A percentile compares a stretch with the other conserved stretches of the same genome.
phyloP scores from a whole-genome alignment of 2,113 vertebrate species.

The Stigmatopora nigra region DNA sequence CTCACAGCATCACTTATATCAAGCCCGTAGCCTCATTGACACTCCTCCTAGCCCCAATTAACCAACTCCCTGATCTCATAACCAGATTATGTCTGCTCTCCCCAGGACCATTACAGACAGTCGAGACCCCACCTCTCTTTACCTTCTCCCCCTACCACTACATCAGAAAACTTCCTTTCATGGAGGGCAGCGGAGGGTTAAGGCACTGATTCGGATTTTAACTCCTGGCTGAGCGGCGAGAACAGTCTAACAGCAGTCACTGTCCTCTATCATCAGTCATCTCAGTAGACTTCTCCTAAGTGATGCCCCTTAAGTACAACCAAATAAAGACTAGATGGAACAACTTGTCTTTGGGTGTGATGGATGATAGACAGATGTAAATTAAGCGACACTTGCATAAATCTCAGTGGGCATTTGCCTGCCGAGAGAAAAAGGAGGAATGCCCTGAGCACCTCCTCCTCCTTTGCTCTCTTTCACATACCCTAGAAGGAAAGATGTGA shows the following conservation, averaged over 20 bases:
- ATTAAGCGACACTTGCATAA: slow-evolving; percentile 38
- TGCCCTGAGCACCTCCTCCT: slow-evolving; percentile 43
- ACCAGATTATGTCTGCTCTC: slow-evolving; percentile 45
- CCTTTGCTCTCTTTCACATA: slow-evolving; percentile 51
- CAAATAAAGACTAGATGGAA: slow-evolving; percentile 13
- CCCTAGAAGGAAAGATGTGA: slow-evolving; percentile 70
- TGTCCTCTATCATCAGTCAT: slow-evolving; percentile 14
- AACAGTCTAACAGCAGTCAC: slow-evolving; percentile 8
- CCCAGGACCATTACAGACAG: slow-evolving; percentile 32
- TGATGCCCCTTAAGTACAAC: slow-evolving; percentile 3
- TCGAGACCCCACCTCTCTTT: slow-evolving; percentile 19
- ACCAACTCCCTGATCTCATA: slow-evolving; percentile 46
- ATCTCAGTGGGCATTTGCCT: slow-evolving; percentile 31
- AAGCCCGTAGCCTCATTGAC: slow-evolving; percentile 14
- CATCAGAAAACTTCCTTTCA: slow-evolving; percentile 39
- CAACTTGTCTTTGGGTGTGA: slow-evolving; percentile 14
- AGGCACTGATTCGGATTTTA: slow-evolving; percentile 23
- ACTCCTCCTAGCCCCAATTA: slow-evolving; percentile 44
- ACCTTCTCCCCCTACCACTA: slow-evolving; percentile 15
- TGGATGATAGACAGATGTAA: slow-evolving; percentile 48
- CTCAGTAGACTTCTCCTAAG: not conserved
- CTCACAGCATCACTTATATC: slow-evolving; percentile 32
- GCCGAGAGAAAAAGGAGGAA: slow-evolving; percentile 43
- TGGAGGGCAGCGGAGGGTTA: slow-evolving; percentile 25
- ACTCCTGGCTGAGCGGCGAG: not conserved